Evolutionary conservation across 53 echinoderm and acorn worm species (phyloP).

Genomic region (Luidia sarsii): DNA sequence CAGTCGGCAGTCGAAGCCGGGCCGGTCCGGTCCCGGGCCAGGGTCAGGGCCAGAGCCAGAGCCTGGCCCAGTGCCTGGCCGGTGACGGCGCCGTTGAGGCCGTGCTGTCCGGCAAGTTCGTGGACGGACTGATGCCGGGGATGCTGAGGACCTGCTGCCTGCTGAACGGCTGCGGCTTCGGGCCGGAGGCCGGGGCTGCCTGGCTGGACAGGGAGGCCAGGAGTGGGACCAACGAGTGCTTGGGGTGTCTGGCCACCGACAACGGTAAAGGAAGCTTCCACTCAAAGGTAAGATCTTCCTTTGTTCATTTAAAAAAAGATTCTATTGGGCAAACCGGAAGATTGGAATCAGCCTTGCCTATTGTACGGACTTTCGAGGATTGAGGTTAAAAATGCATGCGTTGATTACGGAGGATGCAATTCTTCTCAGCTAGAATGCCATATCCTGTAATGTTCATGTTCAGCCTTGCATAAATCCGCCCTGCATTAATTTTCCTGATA

Average conservation of each 20-base stretch:
- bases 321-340: too few relatives aligned
- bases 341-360: too few relatives aligned
- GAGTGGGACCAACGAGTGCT: slow-evolving; percentile 7
- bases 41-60: slow-evolving; percentile 4
- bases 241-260: slow-evolving; percentile 26
- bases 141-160: slow-evolving; percentile 30
- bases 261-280: not conserved
- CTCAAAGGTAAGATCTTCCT: slow-evolving; percentile 4
- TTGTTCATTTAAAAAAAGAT: too few relatives aligned
- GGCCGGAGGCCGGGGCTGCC: not conserved
- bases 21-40: not conserved
- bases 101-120: slow-evolving; percentile 13
- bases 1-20: slow-evolving; percentile 1
- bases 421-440: too few relatives aligned
- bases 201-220: not conserved
- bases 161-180: slow-evolving; percentile 34
- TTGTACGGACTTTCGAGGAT: too few relatives aligned
- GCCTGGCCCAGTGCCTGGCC: slow-evolving; percentile 7
- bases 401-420: too few relatives aligned
- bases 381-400: too few relatives aligned
- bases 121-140: slow-evolving; percentile 13
- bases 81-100: slow-evolving; percentile 19
- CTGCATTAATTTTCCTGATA: too few relatives aligned
- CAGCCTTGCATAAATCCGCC: too few relatives aligned
- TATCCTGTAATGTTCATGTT: too few relatives aligned